Evolutionary conservation across 2,888 invertebrate genomes (phyloP).

Genomic region (Coremacera marginata): DNA sequence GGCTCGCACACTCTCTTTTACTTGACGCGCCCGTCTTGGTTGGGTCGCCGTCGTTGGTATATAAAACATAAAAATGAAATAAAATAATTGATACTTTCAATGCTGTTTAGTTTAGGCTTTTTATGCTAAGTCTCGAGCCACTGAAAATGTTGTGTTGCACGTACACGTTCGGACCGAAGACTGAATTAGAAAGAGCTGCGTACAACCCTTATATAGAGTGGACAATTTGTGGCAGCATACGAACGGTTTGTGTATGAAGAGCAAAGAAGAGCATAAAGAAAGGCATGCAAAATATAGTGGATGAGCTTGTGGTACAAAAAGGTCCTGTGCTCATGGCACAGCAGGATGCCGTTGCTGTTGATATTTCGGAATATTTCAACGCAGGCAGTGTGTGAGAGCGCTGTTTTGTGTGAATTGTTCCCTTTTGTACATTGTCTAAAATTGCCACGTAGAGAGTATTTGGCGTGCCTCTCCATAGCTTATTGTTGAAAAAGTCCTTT

Average conservation of each 20-base stretch:
- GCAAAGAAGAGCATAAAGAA: not conserved
- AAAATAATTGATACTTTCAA: not conserved
- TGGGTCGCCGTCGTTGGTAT: conserved; percentile 7
- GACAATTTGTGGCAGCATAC: not conserved
- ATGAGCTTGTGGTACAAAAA: too few species aligned
- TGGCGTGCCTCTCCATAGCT: not conserved
- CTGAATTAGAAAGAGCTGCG: conserved; percentile 54
- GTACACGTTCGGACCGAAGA: conserved; percentile 57
- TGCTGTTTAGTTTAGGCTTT: conserved; percentile 1
- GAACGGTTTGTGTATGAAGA: not conserved
- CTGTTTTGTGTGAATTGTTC: too few species aligned
- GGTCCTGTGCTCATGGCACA: too few species aligned
- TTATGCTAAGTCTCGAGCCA: conserved; percentile 2
- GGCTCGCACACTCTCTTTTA: not conserved
- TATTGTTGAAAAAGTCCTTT: too few species aligned
- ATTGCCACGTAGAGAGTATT: not conserved
- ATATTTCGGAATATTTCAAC: too few species aligned
- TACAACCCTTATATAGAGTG: conserved; percentile 60
- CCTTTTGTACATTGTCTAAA: too few species aligned
- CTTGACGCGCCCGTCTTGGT: conserved; percentile 49
- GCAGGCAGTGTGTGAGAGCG: too few species aligned
- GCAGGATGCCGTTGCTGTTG: too few species aligned
- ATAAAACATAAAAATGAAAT: conserved; percentile 40
- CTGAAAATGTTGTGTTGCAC: conserved; percentile 43
- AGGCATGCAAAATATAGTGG: not conserved